Evolutionary conservation across 2,888 invertebrate species (phyloP), one percentile per base, ranked within the genome.

Genomic region (Leptogaster cylindrica): DNA sequence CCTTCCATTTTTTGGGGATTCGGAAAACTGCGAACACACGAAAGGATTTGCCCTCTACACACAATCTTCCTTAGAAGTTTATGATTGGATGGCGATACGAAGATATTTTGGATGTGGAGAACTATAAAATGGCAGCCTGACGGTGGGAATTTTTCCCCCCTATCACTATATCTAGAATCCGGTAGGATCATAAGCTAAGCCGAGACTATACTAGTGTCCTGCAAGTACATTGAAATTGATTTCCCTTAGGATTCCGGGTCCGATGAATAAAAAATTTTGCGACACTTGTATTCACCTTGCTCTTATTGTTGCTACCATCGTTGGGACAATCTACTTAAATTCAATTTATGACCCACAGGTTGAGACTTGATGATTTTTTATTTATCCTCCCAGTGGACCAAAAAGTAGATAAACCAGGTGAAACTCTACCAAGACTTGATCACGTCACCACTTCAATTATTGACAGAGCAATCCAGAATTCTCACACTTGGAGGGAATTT

Each of bases 181-280:
- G 14, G 16, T 44, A 39, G 44, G 27, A 61, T 61, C 28, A 61
- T 61, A 61, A 61, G 23, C 48, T 33, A 31, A 46, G 48, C 28
- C 46, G 48, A 48, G 28, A n/a, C 64, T 46, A n/a, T 20, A 31
- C 64, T n/a, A 8, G 10, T 64, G 51, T 28, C 25, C 31, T 67
- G 68, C 63, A 68, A n/a, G n/a, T n/a, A 68, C 67, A 68, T 27
- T 36, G 50, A 70, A 70, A 70, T 70, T 70, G 70, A 70, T 70
- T 70, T 70, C 70, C 70, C 70, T 25, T 64, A 68, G 70, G 68
- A 68, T 66, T 68, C n/a, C 41, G 23, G 65, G 20, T 63, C 66
- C n/a, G 66, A 70, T 70, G 63, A 70, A 70, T 68, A 70, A 70
- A 70, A 70, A 70, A 70, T 68, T 66, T 36, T 50, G 64, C 64